Evolutionary conservation across 1,140 invertebrate genomes (phyloP).

Genomic region (Drosophila ficusphila): DNA sequence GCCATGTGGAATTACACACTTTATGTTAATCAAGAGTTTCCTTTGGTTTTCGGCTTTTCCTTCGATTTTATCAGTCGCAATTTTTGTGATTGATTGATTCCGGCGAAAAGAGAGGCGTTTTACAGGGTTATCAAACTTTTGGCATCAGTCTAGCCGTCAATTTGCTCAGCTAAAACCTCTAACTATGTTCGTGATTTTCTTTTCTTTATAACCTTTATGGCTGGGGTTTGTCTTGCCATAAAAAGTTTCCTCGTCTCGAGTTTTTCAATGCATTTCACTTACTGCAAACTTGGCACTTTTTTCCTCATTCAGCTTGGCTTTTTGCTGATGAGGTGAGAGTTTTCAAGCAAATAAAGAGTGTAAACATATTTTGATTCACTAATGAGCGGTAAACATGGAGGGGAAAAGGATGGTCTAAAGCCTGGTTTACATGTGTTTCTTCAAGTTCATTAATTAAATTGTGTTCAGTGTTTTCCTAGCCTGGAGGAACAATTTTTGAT

Average conservation of each 20-base stretch:
- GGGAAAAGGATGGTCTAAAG: background rate
- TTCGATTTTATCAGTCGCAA: conserved; percentile 54
- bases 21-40: conserved; percentile 36
- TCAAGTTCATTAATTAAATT: background rate
- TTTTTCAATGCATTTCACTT: conserved; percentile 64
- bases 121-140: conserved; percentile 55
- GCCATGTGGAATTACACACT: conserved; percentile 29
- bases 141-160: conserved; percentile 43
- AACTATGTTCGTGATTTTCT: conserved; percentile 8
- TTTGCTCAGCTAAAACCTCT: conserved; percentile 28
- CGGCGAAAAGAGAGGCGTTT: conserved; percentile 8
- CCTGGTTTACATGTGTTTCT: background rate
- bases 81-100: conserved; percentile 64
- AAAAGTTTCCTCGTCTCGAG: conserved; percentile 26
- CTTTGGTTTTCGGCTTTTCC: conserved; percentile 19
- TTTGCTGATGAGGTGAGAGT: conserved; percentile 62
- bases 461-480: background rate
- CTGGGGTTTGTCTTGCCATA: conserved; percentile 40
- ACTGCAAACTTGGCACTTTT: conserved; percentile 55
- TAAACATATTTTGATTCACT: conserved; percentile 36
- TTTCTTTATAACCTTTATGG: conserved; percentile 43
- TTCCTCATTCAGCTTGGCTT: conserved; percentile 4
- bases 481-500: too few species aligned
- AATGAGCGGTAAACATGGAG: conserved; percentile 12
- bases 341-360: conserved; percentile 50